Conservation (phyloP, 1,140 invertebrate species). For the Magallana angulata region DNA sequence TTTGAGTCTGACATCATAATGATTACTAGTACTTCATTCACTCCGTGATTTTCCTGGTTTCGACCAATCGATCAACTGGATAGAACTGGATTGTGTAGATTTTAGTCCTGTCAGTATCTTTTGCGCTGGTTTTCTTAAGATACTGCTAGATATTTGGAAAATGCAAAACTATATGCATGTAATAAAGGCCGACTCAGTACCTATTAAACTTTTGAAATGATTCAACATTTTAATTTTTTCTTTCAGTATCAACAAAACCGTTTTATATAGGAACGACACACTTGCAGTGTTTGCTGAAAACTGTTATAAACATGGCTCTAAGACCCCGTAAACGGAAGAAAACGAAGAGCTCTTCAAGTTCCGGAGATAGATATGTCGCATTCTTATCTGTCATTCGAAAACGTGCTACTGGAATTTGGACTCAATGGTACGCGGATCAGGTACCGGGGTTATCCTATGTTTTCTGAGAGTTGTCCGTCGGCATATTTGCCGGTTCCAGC, state of each 20-base stretch:
- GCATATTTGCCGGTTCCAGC: not conserved
- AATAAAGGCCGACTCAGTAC: no score
- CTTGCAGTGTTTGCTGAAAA: not conserved
- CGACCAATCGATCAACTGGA: no score
- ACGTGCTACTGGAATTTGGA: not conserved
- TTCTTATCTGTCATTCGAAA: not conserved
- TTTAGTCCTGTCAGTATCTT: no score
- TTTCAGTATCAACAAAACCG: not conserved
- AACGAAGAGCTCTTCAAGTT: slow-evolving; percentile 7
- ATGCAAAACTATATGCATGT: no score
- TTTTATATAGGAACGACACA: slow-evolving; percentile 8
- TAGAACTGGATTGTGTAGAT: no score
- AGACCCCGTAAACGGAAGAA: not conserved
- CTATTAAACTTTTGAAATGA: no score
- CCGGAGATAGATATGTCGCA: not conserved
- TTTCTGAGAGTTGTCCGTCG: slow-evolving; percentile 4
- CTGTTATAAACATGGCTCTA: not conserved
- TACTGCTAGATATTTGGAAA: no score
- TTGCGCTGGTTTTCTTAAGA: no score
- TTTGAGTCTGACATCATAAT: no score
- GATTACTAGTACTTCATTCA: no score
- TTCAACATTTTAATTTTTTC: not conserved
- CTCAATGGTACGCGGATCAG: not conserved
- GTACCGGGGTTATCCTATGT: not conserved
- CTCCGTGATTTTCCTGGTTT: no score